Base-by-base conservation (phyloP, 2,888 invertebrate genomes). In the Chaetoderma sp. region DNA sequence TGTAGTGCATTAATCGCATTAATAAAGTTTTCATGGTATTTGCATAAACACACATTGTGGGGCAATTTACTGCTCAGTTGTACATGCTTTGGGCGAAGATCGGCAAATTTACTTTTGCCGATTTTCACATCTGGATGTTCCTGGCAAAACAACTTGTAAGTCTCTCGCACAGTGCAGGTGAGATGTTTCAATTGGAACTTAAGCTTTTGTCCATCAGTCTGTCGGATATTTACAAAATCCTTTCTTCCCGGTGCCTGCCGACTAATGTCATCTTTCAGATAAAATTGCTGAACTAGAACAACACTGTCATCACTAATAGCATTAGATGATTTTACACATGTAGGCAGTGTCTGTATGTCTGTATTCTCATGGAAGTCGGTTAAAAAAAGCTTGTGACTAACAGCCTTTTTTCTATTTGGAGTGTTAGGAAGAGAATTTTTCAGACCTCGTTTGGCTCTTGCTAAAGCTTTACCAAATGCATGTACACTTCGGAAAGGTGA, bases 1-100 rank as follows among this genome's bases (percentile, higher is more conserved):
- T 62, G 54, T 18, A 65, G 25, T 30, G 54, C 54, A 45, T 60
- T 54, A 16, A 60, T 44, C 21, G 58, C 27, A n/a, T 60, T 27
- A 18, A 52, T 44, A 13, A 65, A 30, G 30, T 65, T 65, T 32
- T 42, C 60, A 50, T 65, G 65, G 33, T 65, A 65, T 23, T 21
- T 27, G 52, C 65, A 65, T 2, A 21, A n/a, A 25, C 65, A 65
- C 6, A 65, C 54, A 32, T 60, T 60, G 27, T 65, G 50, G 8
- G 58, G 57, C 8, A 25, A 18, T 28, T 56, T 21, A n/a, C 50
- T 27, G 39, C 39, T 28, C 39, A 60, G 39, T 16, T 28, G 32
- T 21, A 65, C 65, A 36, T 58, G 33, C 44, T 32, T 32, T 21
- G 65, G 60, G 13, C 65, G 64, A 6, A 65, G 27, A 25, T 54